phyloP scores from a whole-genome alignment of 2,113 vertebrate species.

The Phaethon lepturus region DNA sequence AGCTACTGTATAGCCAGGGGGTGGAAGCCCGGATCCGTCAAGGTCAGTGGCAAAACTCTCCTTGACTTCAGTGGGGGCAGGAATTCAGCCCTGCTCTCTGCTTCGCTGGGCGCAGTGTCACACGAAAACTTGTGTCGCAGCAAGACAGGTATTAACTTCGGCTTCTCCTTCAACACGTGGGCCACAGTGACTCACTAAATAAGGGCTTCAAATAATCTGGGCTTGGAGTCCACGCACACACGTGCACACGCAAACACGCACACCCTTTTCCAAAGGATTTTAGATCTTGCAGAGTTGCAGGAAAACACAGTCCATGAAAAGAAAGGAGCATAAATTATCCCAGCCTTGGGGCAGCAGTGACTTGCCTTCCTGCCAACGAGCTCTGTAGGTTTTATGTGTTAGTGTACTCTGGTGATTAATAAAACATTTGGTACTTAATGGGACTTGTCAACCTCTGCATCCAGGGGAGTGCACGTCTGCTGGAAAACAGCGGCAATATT shows the following conservation, averaged over 20 bases:
- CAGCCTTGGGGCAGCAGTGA: not conserved
- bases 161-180: not conserved
- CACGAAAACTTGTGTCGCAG: not conserved
- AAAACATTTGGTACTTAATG: not conserved
- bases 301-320: not conserved
- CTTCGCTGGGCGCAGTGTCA: not conserved
- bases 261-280: not conserved
- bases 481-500: not conserved
- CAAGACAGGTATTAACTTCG: not conserved
- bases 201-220: not conserved
- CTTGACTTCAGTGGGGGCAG: not conserved
- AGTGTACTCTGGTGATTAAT: not conserved
- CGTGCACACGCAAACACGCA: not conserved
- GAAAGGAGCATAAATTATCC: not conserved
- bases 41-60: constrained; percentile 37
- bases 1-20: not conserved
- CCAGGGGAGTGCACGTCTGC: not conserved
- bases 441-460: not conserved
- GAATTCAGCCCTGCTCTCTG: not conserved
- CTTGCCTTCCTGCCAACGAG: not conserved
- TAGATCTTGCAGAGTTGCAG: not conserved
- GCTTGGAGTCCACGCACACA: not conserved
- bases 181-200: not conserved
- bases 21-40: constrained; percentile 2
- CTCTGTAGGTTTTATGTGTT: not conserved